Evolutionary conservation across 2,888 invertebrate species (phyloP), one percentile per base, ranked within the genome.

Genomic region (Cremastinae sp.): DNA sequence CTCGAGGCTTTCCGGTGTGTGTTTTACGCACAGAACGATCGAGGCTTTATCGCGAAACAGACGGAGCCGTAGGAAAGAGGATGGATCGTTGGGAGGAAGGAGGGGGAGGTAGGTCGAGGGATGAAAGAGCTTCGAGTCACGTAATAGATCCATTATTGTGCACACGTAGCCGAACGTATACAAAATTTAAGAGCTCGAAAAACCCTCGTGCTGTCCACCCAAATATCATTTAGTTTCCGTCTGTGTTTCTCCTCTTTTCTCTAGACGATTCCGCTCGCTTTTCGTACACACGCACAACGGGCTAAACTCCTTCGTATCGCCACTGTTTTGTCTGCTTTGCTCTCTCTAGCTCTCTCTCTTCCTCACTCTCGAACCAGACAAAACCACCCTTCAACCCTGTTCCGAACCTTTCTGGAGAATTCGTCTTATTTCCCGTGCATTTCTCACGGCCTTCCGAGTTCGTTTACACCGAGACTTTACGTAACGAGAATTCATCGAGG

Each of bases 401-500:
- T 49, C 41, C 12, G 18, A 14, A n/a, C 41, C 18, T 28, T 28
- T 5, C 28, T 28, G 2, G 28, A 28, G 28, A 28, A 28, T 28
- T 28, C 55, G 41, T 55, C 45, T 37, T 39, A 58, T 35, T 28
- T 28, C 12, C 75, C 41, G n/a, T 59, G 41, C 51, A 12, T 61
- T 47, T 45, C 18, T 53, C 58, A 55, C 68, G 45, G 68, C 70
- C 71, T 68, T 72, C 74, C 62, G 83, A 86, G 85, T 86, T 86
- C 85, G 81, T 86, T 86, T 85, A 86, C 85, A 83, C 83, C 80
- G 83, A 75, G 76, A 45, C 75, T 78, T 37, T 12, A 78, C 80
- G 28, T 28, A 28, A 28, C 28, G 5, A 28, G 28, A 28, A 28
- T 28, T 28, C 28, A 28, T 28, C 5, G 5, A 2, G 28, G 5